phyloP scores from a whole-genome alignment of 2,113 vertebrate genomes.

The Strigops habroptila region DNA sequence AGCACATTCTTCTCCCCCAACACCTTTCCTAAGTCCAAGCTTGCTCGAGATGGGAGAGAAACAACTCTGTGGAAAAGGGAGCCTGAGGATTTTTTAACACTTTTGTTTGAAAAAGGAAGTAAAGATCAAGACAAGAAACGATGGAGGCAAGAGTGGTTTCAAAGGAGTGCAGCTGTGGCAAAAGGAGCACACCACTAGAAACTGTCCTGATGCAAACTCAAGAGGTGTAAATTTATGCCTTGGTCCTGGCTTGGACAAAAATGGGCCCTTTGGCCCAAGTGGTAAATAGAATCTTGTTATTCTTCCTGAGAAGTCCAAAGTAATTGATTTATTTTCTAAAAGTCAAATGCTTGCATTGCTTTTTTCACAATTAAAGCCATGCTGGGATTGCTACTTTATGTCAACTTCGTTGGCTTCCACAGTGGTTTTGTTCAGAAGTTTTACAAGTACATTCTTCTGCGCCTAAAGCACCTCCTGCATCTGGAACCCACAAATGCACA shows the following conservation, averaged over 20 bases:
- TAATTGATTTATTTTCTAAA: not conserved
- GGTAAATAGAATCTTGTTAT: not conserved
- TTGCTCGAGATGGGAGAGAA: not conserved
- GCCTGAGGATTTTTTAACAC: not conserved
- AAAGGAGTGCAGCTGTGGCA: not conserved
- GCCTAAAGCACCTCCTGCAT: not conserved
- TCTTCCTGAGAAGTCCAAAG: not conserved
- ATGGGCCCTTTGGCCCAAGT: not conserved
- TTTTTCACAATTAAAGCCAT: not conserved
- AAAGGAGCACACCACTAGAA: not conserved
- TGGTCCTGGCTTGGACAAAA: not conserved
- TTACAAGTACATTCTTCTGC: not conserved
- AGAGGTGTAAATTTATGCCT: not conserved
- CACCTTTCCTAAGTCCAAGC: accelerated
- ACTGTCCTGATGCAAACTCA: not conserved
- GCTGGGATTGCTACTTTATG: not conserved
- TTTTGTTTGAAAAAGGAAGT: not conserved
- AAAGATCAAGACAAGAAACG: not conserved
- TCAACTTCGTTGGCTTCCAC: not conserved
- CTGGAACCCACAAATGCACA: not conserved
- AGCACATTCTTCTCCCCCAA: not conserved
- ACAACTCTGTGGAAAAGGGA: not conserved
- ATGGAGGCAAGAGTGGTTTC: not conserved
- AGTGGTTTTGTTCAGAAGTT: not conserved
- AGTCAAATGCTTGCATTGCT: not conserved